These are phyloP conservation scores for Tetramorium alpestre DNA, from an alignment of 1,140 invertebrate species.

Conservation along the genomic window DNA sequence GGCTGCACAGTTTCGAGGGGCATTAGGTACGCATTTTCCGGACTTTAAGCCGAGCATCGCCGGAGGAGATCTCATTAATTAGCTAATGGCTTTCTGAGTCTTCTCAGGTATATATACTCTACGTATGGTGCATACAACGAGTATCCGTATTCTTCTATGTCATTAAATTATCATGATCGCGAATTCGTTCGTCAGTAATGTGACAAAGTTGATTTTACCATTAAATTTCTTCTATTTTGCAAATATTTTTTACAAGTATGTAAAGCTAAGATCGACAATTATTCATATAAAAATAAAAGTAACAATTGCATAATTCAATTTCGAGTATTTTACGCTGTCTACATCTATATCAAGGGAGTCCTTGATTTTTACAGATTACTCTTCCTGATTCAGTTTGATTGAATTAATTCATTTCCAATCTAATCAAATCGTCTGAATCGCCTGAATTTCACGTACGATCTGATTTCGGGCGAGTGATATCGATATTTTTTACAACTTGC, in stretches of 20 bases:
- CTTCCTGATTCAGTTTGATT: slow-evolving; percentile 60
- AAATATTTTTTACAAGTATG: not conserved
- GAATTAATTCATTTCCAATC: slow-evolving; percentile 73
- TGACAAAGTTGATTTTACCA: not conserved
- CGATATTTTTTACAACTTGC: slow-evolving; percentile 16
- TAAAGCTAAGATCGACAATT: not conserved
- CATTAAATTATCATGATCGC: not conserved
- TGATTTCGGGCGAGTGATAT: slow-evolving; percentile 52
- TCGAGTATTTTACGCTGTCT: not conserved
- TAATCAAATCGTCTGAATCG: slow-evolving; percentile 71
- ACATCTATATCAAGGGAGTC: slow-evolving; percentile 47
- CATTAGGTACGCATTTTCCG: slow-evolving; percentile 54
- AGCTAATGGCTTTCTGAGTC: slow-evolving; percentile 59
- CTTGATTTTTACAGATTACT: slow-evolving; percentile 69
- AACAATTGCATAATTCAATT: not conserved
- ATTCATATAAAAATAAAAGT: not conserved
- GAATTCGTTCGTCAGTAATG: not conserved
- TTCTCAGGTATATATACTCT: not conserved
- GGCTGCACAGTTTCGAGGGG: slow-evolving; percentile 13
- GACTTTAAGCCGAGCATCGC: slow-evolving; percentile 51
- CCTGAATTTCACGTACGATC: slow-evolving; percentile 70
- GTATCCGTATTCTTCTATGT: slow-evolving; percentile 20
- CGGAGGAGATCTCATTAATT: slow-evolving; percentile 67
- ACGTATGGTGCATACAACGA: not conserved
- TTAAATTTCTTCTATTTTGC: not conserved